Base-by-base conservation (phyloP, 2,797 vertebrate species). In the Gymnoscopelus braueri region DNA sequence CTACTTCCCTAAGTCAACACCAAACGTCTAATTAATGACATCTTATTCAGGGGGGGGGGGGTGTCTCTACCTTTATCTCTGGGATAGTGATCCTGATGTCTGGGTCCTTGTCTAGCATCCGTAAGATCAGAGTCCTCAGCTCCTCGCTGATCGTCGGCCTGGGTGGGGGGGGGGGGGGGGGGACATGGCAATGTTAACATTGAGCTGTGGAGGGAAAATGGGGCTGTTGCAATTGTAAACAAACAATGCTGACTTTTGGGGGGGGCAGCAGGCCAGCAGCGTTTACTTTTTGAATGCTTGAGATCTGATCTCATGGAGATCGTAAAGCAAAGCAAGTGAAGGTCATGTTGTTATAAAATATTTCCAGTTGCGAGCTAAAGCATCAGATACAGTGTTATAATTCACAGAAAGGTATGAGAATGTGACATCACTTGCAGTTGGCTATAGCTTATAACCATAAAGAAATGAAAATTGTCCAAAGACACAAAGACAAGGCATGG, bases 51-150 rank as follows among this genome's bases (percentile, higher is more conserved):
- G 26, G 26, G 0, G 26, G 26, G 3, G 26, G 26, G 26, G 26
- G 47, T 49, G 44, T 53, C 0, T 26, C 39, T 57, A 99, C 98
- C 95, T 99, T 99, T 87, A 99, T 95, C 81, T 97, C 95, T 5
- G 97, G 94, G 74, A 99, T 92, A 29, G 94, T 96, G 83, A 98
- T 96, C 88, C 98, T 95, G 0, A 78, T 92, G 89, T 98, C 96
- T 1, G 98, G 98, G 71, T 97, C 95, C 88, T 99, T 99, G 84
- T 98, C 95, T 2, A 99, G 86, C 98, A 98, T 99, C 83, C 81
- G 91, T 62, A 97, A 77, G 62, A 98, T 94, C 65, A 99, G 91
- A 6, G 95, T 93, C 84, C 91, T 95, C 68, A 99, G 91, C 71
- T 94, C 95, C 10, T 95, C 93, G 0, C 93, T 95, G 79, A 94